Conservation (phyloP, 2,797 vertebrate genomes). For the Periparus ater region DNA sequence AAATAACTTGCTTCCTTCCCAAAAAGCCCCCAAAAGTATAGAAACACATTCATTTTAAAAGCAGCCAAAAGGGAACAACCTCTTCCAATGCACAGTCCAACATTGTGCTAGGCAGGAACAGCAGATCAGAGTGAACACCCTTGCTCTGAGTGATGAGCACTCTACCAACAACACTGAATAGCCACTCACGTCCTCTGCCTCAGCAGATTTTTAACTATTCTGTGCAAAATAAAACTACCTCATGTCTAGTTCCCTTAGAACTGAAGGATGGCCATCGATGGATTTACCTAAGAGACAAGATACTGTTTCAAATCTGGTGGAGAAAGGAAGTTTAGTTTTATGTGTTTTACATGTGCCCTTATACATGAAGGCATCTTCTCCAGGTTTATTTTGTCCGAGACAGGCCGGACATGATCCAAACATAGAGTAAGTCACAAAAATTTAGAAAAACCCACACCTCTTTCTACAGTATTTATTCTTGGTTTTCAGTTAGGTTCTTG, state of each 20-base stretch:
- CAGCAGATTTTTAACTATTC: background rate
- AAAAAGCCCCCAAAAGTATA: background rate
- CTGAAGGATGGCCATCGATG: background rate
- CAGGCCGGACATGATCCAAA: background rate
- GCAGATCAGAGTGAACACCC: background rate
- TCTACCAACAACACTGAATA: background rate
- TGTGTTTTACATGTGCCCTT: fast-evolving
- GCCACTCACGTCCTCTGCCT: background rate
- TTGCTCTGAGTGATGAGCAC: background rate
- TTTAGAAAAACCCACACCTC: background rate
- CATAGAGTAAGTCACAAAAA: background rate
- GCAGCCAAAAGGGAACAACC: background rate
- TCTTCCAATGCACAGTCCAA: background rate
- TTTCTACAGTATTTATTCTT: background rate
- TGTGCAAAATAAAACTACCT: background rate
- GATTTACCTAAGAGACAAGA: background rate
- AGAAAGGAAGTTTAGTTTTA: background rate
- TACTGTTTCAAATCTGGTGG: background rate
- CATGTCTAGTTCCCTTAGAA: background rate
- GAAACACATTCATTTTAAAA: background rate
- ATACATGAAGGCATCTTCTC: background rate
- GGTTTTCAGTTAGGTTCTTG: background rate
- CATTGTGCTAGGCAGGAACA: background rate
- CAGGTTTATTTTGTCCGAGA: background rate
- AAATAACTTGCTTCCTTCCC: background rate